A percentile compares a stretch with the other conserved stretches of the same genome.
phyloP scores from a whole-genome alignment of 2,888 invertebrate species.

The Temnothorax ravouxi region DNA sequence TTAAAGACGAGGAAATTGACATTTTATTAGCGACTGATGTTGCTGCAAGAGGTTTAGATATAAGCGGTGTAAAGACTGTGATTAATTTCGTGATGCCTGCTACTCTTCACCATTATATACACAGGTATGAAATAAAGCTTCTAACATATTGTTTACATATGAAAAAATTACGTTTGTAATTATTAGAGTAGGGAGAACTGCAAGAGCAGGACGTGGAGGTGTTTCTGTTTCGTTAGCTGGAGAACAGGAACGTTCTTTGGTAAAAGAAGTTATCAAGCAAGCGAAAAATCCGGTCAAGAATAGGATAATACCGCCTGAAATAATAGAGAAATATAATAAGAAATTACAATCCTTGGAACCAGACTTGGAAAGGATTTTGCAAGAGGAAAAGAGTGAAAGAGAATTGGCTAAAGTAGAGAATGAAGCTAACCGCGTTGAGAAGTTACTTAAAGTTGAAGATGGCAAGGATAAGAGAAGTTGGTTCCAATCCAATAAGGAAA shows the following conservation, averaged over 20 bases:
- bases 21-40: constrained; percentile 98
- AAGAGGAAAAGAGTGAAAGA: constrained; percentile 94
- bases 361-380: constrained; percentile 93
- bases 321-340: constrained; percentile 94
- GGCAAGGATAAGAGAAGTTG: constrained; percentile 89
- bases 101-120: constrained; percentile 98
- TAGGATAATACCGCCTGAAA: constrained; percentile 95
- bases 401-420: constrained; percentile 94
- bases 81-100: constrained; percentile 98
- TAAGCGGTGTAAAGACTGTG: constrained; percentile 98
- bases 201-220: constrained; percentile 97
- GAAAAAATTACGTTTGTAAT: constrained; percentile 13
- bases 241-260: constrained; percentile 95
- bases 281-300: constrained; percentile 95
- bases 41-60: constrained; percentile 97
- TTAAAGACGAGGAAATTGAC: constrained; percentile 94
- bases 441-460: constrained; percentile 88
- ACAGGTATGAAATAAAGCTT: constrained; percentile 88
- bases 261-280: constrained; percentile 96
- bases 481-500: constrained; percentile 95
- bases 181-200: constrained; percentile 95
- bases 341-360: constrained; percentile 92
- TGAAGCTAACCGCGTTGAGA: constrained; percentile 92
- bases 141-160: neutral
- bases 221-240: constrained; percentile 98